These are phyloP conservation scores for Lonchura striata DNA, from an alignment of 2,113 vertebrate species.

Conservation along the genomic window DNA sequence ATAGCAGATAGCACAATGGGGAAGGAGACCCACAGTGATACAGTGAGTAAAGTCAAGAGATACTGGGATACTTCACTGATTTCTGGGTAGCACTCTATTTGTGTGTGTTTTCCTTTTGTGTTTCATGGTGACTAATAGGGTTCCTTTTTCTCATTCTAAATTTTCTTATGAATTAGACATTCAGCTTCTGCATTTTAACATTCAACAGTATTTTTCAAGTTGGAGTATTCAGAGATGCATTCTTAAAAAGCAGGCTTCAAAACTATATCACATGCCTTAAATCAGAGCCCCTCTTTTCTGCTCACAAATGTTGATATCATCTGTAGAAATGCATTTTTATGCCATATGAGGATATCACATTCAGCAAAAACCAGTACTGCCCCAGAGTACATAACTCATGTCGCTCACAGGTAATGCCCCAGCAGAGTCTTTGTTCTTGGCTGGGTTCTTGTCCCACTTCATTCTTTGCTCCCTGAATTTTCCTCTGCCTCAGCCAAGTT, in stretches of 20 bases:
- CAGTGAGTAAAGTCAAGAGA: background rate
- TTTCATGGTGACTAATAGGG: background rate
- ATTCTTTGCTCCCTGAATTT: background rate
- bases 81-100: background rate
- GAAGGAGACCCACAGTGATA: background rate
- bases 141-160: background rate
- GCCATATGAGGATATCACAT: background rate
- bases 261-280: background rate
- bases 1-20: background rate
- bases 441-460: background rate
- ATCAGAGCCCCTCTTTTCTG: background rate
- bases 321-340: background rate
- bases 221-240: background rate
- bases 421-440: background rate
- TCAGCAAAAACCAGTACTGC: background rate
- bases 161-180: background rate
- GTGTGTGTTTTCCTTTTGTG: background rate
- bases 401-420: background rate
- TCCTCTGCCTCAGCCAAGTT: background rate
- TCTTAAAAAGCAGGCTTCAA: background rate
- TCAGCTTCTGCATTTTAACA: background rate
- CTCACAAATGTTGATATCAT: background rate
- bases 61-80: background rate
- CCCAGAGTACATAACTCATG: background rate
- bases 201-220: background rate